A percentile compares a stretch with the other conserved stretches of the same genome.
Conservation (phyloP, 2,797 vertebrate genomes). For the Centroberyx gerrardi region DNA sequence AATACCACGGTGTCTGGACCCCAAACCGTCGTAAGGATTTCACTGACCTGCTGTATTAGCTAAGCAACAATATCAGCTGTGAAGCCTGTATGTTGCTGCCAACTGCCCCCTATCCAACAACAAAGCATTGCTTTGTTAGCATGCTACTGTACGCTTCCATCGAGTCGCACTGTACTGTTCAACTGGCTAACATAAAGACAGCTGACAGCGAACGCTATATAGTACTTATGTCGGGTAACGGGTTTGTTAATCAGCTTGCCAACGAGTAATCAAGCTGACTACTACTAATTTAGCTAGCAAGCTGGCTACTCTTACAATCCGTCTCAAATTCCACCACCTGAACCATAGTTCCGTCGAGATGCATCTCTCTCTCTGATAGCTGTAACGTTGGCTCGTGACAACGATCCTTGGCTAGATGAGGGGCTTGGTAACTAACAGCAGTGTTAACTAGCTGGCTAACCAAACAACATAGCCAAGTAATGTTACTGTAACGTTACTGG, state of each 20-base stretch:
- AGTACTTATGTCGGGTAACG: constrained; percentile 5
- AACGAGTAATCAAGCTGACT: constrained; percentile 45
- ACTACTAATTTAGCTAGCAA: constrained; percentile 52
- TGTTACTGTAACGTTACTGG: constrained; percentile 5
- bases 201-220: constrained; percentile 54
- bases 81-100: constrained; percentile 72
- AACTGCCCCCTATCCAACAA: constrained; percentile 81
- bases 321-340: constrained; percentile 72
- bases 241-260: constrained; percentile 52
- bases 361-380: constrained; percentile 59
- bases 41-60: constrained; percentile 59
- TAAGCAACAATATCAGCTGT: constrained; percentile 78
- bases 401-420: not conserved
- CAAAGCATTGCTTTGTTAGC: constrained; percentile 85
- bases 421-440: constrained; percentile 62
- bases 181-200: constrained; percentile 69
- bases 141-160: constrained; percentile 81
- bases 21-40: constrained; percentile 27
- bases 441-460: constrained; percentile 42
- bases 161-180: constrained; percentile 68
- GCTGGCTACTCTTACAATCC: constrained; percentile 47
- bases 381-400: constrained; percentile 32
- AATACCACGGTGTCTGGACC: constrained; percentile 57
- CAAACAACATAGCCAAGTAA: constrained; percentile 46
- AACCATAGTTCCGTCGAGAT: constrained; percentile 59